These are phyloP conservation scores for Characodon lateralis DNA, from an alignment of 2,797 vertebrate genomes.

Conservation along the genomic window DNA sequence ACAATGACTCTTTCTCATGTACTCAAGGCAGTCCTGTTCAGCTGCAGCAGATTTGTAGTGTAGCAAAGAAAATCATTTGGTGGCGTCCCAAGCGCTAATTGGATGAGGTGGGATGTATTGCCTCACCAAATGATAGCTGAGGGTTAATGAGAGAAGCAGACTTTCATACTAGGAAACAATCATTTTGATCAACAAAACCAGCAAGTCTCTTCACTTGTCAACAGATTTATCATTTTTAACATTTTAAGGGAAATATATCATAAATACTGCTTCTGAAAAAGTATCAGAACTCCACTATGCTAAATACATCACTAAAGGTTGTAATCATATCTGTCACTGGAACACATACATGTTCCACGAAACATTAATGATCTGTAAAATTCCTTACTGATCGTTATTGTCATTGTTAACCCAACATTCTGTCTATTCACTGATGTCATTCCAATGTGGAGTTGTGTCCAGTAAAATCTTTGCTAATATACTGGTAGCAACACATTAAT, in stretches of 20 bases:
- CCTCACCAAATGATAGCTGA: slow-evolving; percentile 2
- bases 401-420: too few species aligned
- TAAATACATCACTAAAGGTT: slow-evolving; percentile 8
- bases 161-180: background rate
- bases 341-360: too few species aligned
- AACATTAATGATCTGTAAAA: too few species aligned
- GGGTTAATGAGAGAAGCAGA: background rate
- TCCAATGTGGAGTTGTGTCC: too few species aligned
- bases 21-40: slow-evolving; percentile 2
- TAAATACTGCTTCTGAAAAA: slow-evolving; percentile 31
- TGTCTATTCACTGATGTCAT: too few species aligned
- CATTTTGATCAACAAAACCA: slow-evolving; percentile 5
- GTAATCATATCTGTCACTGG: slow-evolving; percentile 1
- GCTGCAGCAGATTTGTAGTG: slow-evolving; percentile 1
- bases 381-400: too few species aligned
- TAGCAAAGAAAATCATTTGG: slow-evolving; percentile 6
- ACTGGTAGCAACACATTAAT: too few species aligned
- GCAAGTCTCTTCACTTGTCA: background rate
- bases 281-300: background rate
- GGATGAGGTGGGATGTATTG: slow-evolving; percentile 8
- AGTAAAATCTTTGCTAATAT: too few species aligned
- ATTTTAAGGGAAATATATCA: slow-evolving; percentile 4
- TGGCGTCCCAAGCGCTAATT: slow-evolving; percentile 7
- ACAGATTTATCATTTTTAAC: background rate
- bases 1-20: background rate